Base-by-base conservation (phyloP, 2,797 vertebrate species). In the Sebastes oblongus region DNA sequence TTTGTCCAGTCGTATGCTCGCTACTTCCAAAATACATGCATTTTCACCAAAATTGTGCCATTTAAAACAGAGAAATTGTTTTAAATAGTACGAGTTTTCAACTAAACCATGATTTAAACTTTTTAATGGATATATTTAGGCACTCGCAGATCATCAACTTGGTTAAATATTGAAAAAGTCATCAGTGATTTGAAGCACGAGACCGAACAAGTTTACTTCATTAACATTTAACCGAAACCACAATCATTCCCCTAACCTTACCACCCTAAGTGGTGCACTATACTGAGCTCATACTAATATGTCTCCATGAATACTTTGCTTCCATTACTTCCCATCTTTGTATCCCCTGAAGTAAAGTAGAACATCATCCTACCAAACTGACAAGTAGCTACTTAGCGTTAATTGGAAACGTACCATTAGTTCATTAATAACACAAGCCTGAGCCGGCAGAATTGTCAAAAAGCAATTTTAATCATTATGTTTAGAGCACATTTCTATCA, bases 401-500 rank as follows among this genome's bases (percentile, higher is more conserved):
- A 34, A 78, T 70, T 76, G 62, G 20, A 83, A 54, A 78, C 22
- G 27, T 75, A 54, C 34, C 0, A 6, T 69, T 66, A 24, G 13
- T 74, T 70, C 24, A 54, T 79, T 79, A 55, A 77, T 76, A 29
- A 50, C 30, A 30, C 67, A 59, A 64, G 12, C 25, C 39, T 30
- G 27, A 64, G 18, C 6, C 12, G 11, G 52, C 8, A 3, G 42
- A 72, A 46, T 67, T 6, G 24, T 66, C 30, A 58, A 36, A 80
- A 34, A 61, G 52, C 34, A 11, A 58, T 75, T 76, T 65, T 11
- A 62, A 34, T 80, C 20, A 80, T 74, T 58, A 66, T 54, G 20
- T 69, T 66, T 55, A 16, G 58, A 75, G 39, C 61, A 65, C 34
- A 81, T 79, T 68, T 39, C 18, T 54, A 66, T 75, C 54, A 61